phyloP scores from a whole-genome alignment of 2,888 invertebrate genomes.

The Podabrus alpinus region DNA sequence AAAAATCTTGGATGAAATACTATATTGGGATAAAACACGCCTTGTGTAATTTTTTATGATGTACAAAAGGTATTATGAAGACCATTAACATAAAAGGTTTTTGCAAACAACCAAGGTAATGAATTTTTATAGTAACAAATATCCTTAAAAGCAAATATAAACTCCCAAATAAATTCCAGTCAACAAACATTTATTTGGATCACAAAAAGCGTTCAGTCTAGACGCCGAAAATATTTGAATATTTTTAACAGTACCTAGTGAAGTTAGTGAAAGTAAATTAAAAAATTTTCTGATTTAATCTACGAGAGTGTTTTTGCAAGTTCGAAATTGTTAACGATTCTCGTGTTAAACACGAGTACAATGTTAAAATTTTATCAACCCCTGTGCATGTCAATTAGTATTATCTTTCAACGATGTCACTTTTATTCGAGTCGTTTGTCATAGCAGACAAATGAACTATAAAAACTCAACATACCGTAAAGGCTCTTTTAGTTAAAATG shows the following conservation, averaged over 20 bases:
- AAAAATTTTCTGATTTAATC: neutral
- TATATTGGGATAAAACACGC: slow-evolving; percentile 10
- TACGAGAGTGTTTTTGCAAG: neutral
- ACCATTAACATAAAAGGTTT: neutral
- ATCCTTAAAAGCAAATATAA: neutral
- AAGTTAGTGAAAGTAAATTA: neutral
- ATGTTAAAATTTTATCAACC: neutral
- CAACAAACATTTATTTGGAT: neutral
- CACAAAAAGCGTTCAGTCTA: neutral
- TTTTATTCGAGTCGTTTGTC: neutral
- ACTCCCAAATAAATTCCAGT: neutral
- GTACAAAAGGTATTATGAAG: slow-evolving; percentile 1
- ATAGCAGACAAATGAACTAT: neutral
- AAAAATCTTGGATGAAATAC: slow-evolving; percentile 26
- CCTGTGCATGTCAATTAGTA: neutral
- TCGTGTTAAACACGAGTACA: neutral
- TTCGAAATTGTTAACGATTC: neutral
- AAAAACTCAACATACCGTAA: neutral
- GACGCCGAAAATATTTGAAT: neutral
- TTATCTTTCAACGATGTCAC: neutral
- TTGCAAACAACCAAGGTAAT: slow-evolving; percentile 10
- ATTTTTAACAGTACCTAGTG: no score
- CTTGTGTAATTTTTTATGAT: slow-evolving; percentile 11
- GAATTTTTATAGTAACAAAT: no score
- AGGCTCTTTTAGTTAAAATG: neutral